These are phyloP conservation scores for Trichogramma pretiosum DNA, from an alignment of 1,140 invertebrate genomes.

Conservation along the genomic window DNA sequence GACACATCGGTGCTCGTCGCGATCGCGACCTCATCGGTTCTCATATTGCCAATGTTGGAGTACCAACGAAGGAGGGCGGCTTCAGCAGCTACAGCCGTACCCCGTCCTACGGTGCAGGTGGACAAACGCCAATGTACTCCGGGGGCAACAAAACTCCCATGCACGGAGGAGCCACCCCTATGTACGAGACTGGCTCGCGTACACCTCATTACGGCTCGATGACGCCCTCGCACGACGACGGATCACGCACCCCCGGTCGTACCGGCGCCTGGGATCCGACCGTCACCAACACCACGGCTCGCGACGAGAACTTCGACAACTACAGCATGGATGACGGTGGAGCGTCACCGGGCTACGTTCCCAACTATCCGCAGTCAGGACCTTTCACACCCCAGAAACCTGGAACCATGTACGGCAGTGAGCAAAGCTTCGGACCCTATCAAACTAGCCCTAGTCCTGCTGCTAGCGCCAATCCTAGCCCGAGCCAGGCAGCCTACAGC, in stretches of 20 bases:
- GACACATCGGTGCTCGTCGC: constrained; percentile 58
- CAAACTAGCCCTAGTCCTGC: constrained; percentile 68
- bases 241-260: constrained; percentile 75
- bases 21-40: constrained; percentile 89
- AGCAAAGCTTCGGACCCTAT: constrained; percentile 84
- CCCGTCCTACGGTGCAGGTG: constrained; percentile 57
- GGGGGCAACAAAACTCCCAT: constrained; percentile 76
- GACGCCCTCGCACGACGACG: constrained; percentile 82
- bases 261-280: constrained; percentile 85
- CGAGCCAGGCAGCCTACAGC: constrained; percentile 54
- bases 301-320: constrained; percentile 65
- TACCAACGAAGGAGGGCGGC: constrained; percentile 54
- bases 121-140: constrained; percentile 79
- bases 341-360: constrained; percentile 65
- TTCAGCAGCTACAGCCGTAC: constrained; percentile 76
- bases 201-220: constrained; percentile 89
- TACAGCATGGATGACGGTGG: constrained; percentile 65
- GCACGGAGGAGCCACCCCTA: constrained; percentile 82
- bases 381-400: constrained; percentile 92
- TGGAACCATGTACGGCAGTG: constrained; percentile 79
- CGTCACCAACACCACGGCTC: constrained; percentile 76
- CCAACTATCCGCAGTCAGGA: constrained; percentile 68
- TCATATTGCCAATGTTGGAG: constrained; percentile 76
- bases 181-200: constrained; percentile 76
- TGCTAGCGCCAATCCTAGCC: constrained; percentile 44